phyloP scores from a whole-genome alignment of 2,888 invertebrate species.

The Drosophila eohydei region DNA sequence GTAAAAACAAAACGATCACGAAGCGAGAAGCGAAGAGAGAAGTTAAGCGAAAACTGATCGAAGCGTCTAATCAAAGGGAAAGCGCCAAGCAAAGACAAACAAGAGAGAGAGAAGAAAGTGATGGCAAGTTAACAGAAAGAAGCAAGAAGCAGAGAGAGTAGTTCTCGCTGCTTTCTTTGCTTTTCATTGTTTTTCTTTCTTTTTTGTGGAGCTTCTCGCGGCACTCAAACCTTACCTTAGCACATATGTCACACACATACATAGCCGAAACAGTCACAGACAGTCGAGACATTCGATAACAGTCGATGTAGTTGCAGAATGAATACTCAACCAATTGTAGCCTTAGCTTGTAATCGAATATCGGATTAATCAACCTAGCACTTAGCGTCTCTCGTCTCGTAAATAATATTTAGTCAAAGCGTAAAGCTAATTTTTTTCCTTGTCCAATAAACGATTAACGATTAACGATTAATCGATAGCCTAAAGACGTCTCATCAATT shows the following conservation, averaged over 20 bases:
- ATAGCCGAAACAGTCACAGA: neutral
- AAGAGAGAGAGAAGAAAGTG: neutral
- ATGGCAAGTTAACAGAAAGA: neutral
- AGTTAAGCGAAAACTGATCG: neutral
- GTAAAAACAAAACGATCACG: neutral
- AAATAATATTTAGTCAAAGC: conserved; percentile 48
- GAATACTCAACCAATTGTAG: conserved; percentile 75
- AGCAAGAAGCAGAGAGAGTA: neutral
- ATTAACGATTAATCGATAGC: conserved; percentile 35
- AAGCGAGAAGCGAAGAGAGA: neutral
- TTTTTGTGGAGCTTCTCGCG: conserved; percentile 3
- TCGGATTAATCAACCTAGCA: conserved; percentile 46
- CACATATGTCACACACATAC: conserved; percentile 6
- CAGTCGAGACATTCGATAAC: conserved; percentile 12
- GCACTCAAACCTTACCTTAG: conserved; percentile 4
- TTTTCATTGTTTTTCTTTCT: neutral
- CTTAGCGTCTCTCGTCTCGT: conserved; percentile 57
- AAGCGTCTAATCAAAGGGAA: neutral
- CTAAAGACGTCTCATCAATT: conserved; percentile 31
- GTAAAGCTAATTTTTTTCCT: conserved; percentile 54
- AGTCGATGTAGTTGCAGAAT: conserved; percentile 31
- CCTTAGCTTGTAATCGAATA: conserved; percentile 68
- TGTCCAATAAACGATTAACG: conserved; percentile 43
- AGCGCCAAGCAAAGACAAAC: neutral
- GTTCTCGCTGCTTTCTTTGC: neutral